Percentiles rank a stretch among this genome's conserved stretches.
Conservation (phyloP, 2,113 vertebrate species). For the Crotalus viridis region DNA sequence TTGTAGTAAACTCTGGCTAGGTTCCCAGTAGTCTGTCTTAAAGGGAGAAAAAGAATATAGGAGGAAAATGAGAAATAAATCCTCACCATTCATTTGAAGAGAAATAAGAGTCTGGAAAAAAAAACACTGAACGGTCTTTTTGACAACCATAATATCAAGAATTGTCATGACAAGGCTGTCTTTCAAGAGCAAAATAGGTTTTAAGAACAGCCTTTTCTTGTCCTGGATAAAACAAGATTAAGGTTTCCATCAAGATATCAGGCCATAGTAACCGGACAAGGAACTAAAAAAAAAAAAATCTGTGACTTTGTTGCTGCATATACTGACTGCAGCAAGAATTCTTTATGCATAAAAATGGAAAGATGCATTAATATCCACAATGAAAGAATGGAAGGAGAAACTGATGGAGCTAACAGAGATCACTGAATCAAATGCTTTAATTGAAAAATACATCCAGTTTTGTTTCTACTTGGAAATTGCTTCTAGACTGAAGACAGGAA, state of each 20-base stretch:
- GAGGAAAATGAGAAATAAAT: background rate
- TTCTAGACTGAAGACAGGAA: background rate
- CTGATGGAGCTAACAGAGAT: background rate
- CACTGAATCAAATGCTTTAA: background rate
- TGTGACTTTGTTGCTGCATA: background rate
- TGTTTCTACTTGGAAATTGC: background rate
- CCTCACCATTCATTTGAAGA: background rate
- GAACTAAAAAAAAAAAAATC: background rate
- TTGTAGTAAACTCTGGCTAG: background rate
- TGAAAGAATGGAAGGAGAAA: background rate
- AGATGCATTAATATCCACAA: background rate
- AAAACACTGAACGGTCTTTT: background rate
- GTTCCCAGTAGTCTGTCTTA: background rate
- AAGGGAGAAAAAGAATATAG: background rate
- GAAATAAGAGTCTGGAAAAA: background rate
- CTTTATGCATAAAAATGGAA: background rate
- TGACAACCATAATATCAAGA: background rate
- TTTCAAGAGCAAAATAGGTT: background rate
- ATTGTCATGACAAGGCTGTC: background rate
- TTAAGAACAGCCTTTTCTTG: background rate
- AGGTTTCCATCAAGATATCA: background rate
- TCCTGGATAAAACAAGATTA: background rate
- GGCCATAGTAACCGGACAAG: background rate
- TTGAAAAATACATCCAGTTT: background rate
- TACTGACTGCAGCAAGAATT: background rate